Base-by-base conservation (phyloP, 1,140 invertebrate species). In the Popillia japonica region DNA sequence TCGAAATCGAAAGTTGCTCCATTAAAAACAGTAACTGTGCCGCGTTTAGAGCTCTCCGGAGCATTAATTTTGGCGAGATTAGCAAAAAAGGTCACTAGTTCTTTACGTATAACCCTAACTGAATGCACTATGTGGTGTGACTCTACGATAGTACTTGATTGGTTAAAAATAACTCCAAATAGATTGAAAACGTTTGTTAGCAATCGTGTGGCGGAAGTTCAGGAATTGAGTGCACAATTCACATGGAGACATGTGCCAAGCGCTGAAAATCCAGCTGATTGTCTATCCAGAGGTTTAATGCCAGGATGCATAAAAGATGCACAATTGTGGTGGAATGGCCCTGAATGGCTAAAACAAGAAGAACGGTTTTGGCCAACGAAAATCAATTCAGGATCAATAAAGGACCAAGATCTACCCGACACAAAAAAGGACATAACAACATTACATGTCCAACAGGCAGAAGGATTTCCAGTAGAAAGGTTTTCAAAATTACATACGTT, bases 181-280 rank as follows among this genome's bases (percentile, higher is more conserved):
- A 64, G 3, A 22, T 64, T 64, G 22, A 64, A 64, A 64, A 20
- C 59, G 6, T 64, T 64, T 22, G 59, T 64, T 6, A 17, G 17
- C 17, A 64, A 64, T 23, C 59, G 59, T n/a, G 81, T 86, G 3
- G 20, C 78, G 20, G 83, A 83, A 81, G 83, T 85, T 40, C 84
- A 84, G 68, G 81, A 85, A 22, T 74, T 78, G 11, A 85, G 83
- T 23, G 23, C 4, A n/a, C 77, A 44, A 10, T 64, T 76, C 48
- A 75, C 9, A 14, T 76, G 61, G 72, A 40, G 48, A 27, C 77
- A 79, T 40, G 40, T 83, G 2, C 77, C 75, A 3, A 76, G 81
- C 9, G 41, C 76, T 40, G 64, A 83, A 10, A 84, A 86, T 76
- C 83, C 83, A 22, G 82, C 83, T 9, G 85, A 86, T 27, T 20